Evolutionary conservation across 1,140 invertebrate genomes (phyloP), one percentile per base, ranked within the genome.

Genomic region (Mactra quadrangularis): DNA sequence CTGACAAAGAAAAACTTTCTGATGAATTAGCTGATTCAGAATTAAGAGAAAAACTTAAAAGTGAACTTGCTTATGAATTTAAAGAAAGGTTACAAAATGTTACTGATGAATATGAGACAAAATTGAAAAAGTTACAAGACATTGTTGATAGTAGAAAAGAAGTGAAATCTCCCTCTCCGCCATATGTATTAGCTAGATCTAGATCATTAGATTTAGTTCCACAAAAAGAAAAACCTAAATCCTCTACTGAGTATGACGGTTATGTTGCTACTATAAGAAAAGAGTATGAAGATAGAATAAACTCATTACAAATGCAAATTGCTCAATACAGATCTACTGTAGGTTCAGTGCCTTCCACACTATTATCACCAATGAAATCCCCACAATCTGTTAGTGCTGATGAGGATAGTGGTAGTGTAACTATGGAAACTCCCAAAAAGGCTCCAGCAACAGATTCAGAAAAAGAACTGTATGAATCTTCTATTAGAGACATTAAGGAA

Each of bases 11-110:
- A 59, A 72, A 57, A 35, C 35, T 33, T 60, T n/a, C 29, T 31
- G 45, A 41, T 45, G 59, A 62, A n/a, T 62, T 31, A 13, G 66
- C 57, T 45, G 68, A 71, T 27, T 41, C n/a, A 19, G 78, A 71
- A 59, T 47, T 60, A 15, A 60, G 41, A 47, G 68, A 82, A 41
- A 71, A 50, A 22, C 25, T 82, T 22, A 71, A 31, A 62, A 53
- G 33, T 38, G 78, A 82, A 71, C 31, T 82, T 22, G 66, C 78
- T 50, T 19, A 70, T 41, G 78, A 82, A 29, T 82, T 71, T 29
- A 72, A 82, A 72, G 78, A 82, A 13, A 82, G 70, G 55, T 33
- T 83, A 38, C 60, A 83, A 31, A 75, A 52, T n/a, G 60, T 83
- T 50, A 75, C 60, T 19, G 62, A 75, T 33, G 81, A 83, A 35